Conservation (phyloP, 2,888 invertebrate species). For the Cartodere bifasciata region DNA sequence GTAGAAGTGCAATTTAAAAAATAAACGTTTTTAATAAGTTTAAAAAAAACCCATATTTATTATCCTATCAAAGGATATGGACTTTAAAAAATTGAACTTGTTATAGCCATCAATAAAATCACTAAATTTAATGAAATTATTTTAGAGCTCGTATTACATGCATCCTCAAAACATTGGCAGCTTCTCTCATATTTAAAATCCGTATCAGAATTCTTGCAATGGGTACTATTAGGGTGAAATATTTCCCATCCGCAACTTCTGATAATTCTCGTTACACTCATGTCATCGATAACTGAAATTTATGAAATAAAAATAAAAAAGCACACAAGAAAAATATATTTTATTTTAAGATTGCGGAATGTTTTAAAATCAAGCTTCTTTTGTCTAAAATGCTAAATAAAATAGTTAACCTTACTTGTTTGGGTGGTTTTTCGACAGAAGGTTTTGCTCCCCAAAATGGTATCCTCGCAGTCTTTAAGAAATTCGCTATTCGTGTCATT, state of each 20-base stretch:
- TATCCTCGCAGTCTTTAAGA: slow-evolving; percentile 7
- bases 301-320: slow-evolving; percentile 5
- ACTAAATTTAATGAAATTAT: too few species aligned
- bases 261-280: slow-evolving; percentile 4
- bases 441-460: slow-evolving; percentile 3
- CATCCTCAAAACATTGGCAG: slow-evolving; percentile 12
- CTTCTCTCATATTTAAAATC: slow-evolving; percentile 11
- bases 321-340: not conserved
- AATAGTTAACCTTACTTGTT: slow-evolving; percentile 7
- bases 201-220: slow-evolving; percentile 8
- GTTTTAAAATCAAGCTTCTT: too few species aligned
- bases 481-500: slow-evolving; percentile 8
- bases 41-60: too few species aligned
- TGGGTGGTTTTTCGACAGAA: slow-evolving; percentile 10
- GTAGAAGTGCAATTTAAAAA: too few species aligned
- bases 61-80: too few species aligned
- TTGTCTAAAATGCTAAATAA: not conserved
- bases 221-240: not conserved
- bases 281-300: slow-evolving; percentile 6
- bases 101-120: too few species aligned
- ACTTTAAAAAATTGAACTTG: too few species aligned
- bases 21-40: too few species aligned
- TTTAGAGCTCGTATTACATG: slow-evolving; percentile 7
- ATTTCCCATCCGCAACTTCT: slow-evolving; percentile 9
- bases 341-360: not conserved